Percentiles rank a stretch among this genome's conserved stretches.
Conservation (phyloP, 2,888 invertebrate species). For the Epirrhoe tristata region DNA sequence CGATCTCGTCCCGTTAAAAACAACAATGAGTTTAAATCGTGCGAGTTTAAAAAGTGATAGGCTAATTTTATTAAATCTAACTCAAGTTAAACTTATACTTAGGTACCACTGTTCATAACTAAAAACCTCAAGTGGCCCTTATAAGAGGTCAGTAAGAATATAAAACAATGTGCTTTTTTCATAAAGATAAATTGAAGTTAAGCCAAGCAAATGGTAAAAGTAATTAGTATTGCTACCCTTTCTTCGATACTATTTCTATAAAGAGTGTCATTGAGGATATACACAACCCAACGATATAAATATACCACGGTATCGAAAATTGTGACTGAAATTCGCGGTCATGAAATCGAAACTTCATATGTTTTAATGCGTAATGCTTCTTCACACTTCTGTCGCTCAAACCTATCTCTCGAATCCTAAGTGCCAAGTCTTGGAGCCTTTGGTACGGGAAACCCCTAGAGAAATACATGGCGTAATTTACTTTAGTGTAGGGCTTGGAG, state of each 20-base stretch:
- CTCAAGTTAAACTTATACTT: no score
- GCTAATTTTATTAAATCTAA: no score
- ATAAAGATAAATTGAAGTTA: no score
- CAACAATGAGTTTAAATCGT: no score
- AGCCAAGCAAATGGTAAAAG: no score
- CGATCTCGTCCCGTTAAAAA: no score
- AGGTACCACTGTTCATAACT: no score
- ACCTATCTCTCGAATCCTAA: conserved; percentile 61
- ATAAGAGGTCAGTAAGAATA: no score
- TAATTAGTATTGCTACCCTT: neutral
- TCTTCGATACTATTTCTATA: conserved; percentile 42
- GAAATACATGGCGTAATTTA: conserved; percentile 61
- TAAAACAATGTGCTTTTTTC: no score
- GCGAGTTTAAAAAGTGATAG: no score
- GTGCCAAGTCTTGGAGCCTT: conserved; percentile 45
- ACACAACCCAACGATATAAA: conserved; percentile 49
- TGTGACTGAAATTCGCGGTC: conserved; percentile 26
- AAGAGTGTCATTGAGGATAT: conserved; percentile 45
- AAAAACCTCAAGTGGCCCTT: no score
- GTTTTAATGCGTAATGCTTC: conserved; percentile 42
- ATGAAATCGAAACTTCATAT: conserved; percentile 40
- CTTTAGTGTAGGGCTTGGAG: conserved; percentile 50
- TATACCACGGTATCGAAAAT: conserved; percentile 56
- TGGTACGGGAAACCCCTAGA: conserved; percentile 66
- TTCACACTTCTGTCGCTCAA: conserved; percentile 47